Evolutionary conservation across 2,797 vertebrate species (phyloP).

Genomic region (Cossypha dichroa): DNA sequence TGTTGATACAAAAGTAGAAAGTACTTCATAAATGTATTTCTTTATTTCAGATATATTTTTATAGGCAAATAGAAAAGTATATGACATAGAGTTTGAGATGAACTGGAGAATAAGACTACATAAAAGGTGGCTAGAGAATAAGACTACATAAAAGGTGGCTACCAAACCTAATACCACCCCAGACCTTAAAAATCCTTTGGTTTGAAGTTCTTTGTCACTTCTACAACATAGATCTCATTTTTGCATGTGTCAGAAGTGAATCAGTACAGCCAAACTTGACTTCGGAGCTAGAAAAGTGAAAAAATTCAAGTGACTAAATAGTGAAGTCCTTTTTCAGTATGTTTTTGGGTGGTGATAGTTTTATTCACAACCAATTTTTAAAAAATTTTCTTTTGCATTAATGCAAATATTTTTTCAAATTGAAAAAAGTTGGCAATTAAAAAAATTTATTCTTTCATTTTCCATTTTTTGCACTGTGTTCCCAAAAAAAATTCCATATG

Average conservation of each 20-base stretch:
- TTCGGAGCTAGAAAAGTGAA: neutral
- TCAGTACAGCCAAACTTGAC: neutral
- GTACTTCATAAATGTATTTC: neutral
- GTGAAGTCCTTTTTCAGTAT: fast-evolving
- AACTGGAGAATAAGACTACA: neutral
- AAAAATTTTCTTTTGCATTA: neutral
- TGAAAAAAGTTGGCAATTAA: neutral
- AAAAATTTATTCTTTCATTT: neutral
- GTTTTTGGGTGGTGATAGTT: neutral
- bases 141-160: neutral
- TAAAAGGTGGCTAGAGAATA: neutral
- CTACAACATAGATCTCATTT: neutral
- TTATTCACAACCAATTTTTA: neutral
- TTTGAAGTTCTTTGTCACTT: neutral
- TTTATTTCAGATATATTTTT: neutral
- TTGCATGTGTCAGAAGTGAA: neutral
- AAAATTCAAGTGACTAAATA: neutral
- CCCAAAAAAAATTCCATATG: neutral
- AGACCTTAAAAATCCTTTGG: neutral
- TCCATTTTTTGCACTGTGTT: neutral
- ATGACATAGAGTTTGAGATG: neutral
- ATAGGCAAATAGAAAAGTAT: neutral
- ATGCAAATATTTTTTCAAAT: neutral
- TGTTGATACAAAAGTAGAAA: neutral
- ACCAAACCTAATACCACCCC: neutral